A percentile compares a stretch with the other conserved stretches of the same genome.
Evolutionary conservation across 2,888 invertebrate genomes (phyloP).

Genomic region (Nemapogon koenigi): DNA sequence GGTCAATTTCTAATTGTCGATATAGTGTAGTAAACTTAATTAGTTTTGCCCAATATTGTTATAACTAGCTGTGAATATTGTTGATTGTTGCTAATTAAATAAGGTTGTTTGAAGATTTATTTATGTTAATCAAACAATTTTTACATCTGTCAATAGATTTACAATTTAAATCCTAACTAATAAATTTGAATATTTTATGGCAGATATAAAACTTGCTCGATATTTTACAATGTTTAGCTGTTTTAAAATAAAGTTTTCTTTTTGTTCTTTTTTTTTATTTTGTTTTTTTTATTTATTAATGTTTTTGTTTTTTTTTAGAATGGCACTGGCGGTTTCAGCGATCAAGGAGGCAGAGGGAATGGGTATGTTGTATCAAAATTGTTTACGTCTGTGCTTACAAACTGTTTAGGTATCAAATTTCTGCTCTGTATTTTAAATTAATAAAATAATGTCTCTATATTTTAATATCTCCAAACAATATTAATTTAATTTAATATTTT

Average conservation of each 20-base stretch:
- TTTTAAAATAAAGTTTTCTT: constrained; percentile 35
- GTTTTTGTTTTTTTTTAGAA: constrained; percentile 80
- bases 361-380: constrained; percentile 75
- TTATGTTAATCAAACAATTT: too few species aligned
- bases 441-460: too few species aligned
- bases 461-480: too few species aligned
- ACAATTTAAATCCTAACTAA: too few species aligned
- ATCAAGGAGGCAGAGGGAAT: constrained; percentile 79
- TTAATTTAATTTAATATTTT: too few species aligned
- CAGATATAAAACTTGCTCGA: neutral
- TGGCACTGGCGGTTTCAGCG: constrained; percentile 80
- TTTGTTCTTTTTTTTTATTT: constrained; percentile 32
- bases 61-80: constrained; percentile 1
- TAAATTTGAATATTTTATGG: constrained; percentile 1
- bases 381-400: too few species aligned
- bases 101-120: too few species aligned
- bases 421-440: too few species aligned
- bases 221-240: constrained; percentile 17
- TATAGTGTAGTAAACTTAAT: too few species aligned
- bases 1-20: too few species aligned
- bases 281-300: constrained; percentile 39
- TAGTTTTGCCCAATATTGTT: constrained; percentile 1
- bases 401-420: too few species aligned
- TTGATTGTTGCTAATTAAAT: neutral
- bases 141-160: too few species aligned